Base-by-base conservation (phyloP, 2,888 invertebrate genomes). In the Tortricodes alternella region DNA sequence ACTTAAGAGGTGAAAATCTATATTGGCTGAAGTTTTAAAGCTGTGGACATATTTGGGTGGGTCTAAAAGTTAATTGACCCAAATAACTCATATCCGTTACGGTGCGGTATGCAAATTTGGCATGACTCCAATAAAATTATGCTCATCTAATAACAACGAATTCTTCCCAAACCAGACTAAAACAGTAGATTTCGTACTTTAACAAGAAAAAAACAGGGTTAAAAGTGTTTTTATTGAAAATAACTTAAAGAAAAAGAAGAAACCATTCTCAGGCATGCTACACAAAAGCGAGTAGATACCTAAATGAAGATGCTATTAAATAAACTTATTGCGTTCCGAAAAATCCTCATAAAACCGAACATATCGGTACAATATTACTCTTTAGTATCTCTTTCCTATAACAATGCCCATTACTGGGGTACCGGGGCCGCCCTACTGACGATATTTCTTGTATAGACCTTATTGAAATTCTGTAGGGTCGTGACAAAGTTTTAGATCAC, bases 391-490 rank as follows among this genome's bases (percentile, higher is more conserved):
- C n/a, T n/a, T 78, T 74, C 73, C 66, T 71, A 71, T 71, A 68
- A 60, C 63, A 61, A 62, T 59, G 64, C 61, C 74, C 75, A 80
- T 85, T 81, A 79, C 68, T 63, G 58, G 68, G 70, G 65, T 66
- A 65, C 62, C 59, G 57, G 68, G 72, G 62, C 67, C 66, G 64
- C 73, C 73, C 72, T 66, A 65, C 65, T 68, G 67, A 60, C 76
- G 67, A 85, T 83, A 85, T 85, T 79, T 88, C 79, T 83, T 79
- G 66, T 65, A 63, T 70, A 64, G 72, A 74, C 83, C 83, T 83
- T 85, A 89, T 89, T 89, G 86, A 89, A 87, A 89, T 87, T 89
- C 87, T 82, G 71, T 64, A 72, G 70, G 72, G 70, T 66, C 71
- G 70, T 73, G 71, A 73, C 70, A 74, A 76, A 78, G 70, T 80